These are phyloP conservation scores for Percopsis omiscomaycus DNA, from an alignment of 2,797 vertebrate genomes.

Conservation along the genomic window DNA sequence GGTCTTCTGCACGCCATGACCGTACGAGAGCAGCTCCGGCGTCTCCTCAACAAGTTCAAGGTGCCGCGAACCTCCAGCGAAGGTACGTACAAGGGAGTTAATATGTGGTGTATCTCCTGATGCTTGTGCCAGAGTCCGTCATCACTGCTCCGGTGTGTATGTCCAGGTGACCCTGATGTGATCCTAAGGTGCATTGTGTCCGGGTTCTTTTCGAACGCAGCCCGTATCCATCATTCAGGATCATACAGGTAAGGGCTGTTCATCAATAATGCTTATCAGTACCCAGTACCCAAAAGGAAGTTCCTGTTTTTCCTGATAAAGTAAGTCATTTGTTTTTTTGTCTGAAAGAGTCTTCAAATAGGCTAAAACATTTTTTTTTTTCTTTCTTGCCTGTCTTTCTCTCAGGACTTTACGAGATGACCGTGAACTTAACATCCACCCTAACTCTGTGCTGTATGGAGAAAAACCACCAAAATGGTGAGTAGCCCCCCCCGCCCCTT, in stretches of 20 bases:
- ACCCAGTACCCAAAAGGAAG: too few relatives aligned
- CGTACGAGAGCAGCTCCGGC: slow-evolving; percentile 94
- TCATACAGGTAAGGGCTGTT: slow-evolving; percentile 85
- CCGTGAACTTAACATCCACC: slow-evolving; percentile 94
- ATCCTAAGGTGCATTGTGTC: slow-evolving; percentile 94
- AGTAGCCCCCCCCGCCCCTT: slow-evolving; percentile 30
- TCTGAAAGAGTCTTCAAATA: background rate
- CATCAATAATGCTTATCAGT: background rate
- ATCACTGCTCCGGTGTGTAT: slow-evolving; percentile 10
- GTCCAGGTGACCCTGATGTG: slow-evolving; percentile 92
- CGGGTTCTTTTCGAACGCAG: slow-evolving; percentile 96
- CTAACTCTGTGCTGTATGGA: slow-evolving; percentile 92
- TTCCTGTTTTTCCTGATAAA: background rate
- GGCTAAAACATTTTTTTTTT: background rate
- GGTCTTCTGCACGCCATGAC: slow-evolving; percentile 88
- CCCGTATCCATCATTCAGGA: slow-evolving; percentile 94
- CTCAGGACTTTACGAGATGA: slow-evolving; percentile 93
- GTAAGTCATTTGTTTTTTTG: background rate
- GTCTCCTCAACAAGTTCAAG: slow-evolving; percentile 96
- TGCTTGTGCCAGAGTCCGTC: background rate
- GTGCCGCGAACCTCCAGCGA: slow-evolving; percentile 94
- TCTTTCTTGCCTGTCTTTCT: background rate
- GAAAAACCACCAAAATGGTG: slow-evolving; percentile 98
- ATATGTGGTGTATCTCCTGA: background rate
- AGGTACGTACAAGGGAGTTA: slow-evolving; percentile 72